Base-by-base conservation (phyloP, 1,140 invertebrate genomes). In the Pseudobourletiella spinata region DNA sequence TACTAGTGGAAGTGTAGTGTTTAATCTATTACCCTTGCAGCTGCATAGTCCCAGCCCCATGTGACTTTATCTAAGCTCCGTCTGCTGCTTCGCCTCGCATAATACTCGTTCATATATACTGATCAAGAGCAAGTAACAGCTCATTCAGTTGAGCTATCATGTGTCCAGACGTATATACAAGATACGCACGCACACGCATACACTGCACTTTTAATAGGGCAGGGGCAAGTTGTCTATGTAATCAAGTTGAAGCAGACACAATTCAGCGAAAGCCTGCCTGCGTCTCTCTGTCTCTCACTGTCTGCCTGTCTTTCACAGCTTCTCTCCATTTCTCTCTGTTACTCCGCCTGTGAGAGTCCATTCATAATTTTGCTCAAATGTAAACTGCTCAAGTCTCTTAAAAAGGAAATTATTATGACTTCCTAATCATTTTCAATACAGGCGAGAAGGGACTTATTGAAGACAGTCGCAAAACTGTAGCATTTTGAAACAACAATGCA, bases 321-420 rank as follows among this genome's bases (percentile, higher is more conserved):
- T 39, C 35, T 39, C 35, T 39, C 35, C n/a, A 11, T 39, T n/a
- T 39, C 35, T 39, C 35, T 39, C 35, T 39, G n/a, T 39, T n/a
- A 8, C 35, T 39, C 35, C 8, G n/a, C n/a, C 35, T 39, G 35
- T 8, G n/a, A 11, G 8, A 8, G n/a, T 18, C 24, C 48, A 51
- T 51, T 51, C 48, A 51, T 51, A 26, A 26, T 51, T 51, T 51
- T 51, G 48, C 48, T 51, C 48, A 51, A 51, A 26, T 51, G 48
- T 51, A 51, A 51, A 51, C 48, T 51, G 48, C 48, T 51, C 24
- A 51, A 51, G 25, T 46, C 24, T 28, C 65, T 66, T 66, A 66
- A 66, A 66, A 66, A 66, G 65, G 65, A 66, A 66, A 66, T 66
- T 66, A 66, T 66, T 66, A 66, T 52, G 56, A 66, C 65, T 66